These are phyloP conservation scores for Alaudala cheleensis DNA, from an alignment of 2,113 vertebrate genomes.

Conservation along the genomic window DNA sequence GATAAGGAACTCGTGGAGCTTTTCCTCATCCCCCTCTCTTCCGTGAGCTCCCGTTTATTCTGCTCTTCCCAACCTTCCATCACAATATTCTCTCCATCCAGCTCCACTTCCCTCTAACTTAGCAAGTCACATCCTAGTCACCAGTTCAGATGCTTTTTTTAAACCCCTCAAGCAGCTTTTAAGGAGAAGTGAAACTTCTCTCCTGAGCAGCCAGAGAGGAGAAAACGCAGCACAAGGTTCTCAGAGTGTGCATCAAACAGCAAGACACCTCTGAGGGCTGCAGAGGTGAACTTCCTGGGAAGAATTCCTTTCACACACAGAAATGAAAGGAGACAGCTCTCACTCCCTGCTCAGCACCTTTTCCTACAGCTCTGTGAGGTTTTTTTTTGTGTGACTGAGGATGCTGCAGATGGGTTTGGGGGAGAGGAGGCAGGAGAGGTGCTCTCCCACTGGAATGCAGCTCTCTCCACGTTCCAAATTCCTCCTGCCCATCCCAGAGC, in stretches of 20 bases:
- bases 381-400: background rate
- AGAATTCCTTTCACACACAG: background rate
- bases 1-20: background rate
- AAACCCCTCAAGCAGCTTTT: background rate
- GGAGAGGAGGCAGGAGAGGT: background rate
- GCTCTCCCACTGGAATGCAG: background rate
- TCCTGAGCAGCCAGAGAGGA: background rate
- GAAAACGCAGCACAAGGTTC: background rate
- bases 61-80: background rate
- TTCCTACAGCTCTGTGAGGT: background rate
- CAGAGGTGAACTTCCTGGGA: background rate
- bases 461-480: background rate
- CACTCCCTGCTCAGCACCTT: background rate
- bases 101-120: background rate
- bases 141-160: background rate
- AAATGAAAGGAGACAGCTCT: background rate
- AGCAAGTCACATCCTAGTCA: background rate
- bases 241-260: constrained; percentile 3
- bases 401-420: background rate
- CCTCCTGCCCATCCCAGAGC: background rate
- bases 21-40: background rate
- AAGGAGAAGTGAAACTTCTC: background rate
- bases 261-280: background rate
- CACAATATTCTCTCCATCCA: background rate
- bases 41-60: fast-evolving